Conservation (phyloP, 2,888 invertebrate genomes). For the Nemapogon koenigi region DNA sequence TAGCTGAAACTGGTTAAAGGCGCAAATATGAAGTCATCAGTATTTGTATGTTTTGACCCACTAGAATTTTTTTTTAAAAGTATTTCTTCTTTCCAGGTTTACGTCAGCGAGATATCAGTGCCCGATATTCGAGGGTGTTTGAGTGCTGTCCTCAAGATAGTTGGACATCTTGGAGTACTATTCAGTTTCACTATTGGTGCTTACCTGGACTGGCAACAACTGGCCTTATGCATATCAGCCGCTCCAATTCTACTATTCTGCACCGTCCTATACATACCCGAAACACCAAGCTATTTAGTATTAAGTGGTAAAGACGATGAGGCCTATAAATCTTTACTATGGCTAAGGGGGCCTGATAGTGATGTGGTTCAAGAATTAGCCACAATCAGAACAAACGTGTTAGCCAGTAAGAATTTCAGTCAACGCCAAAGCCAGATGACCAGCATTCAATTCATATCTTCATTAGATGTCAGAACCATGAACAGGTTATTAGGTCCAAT, state of each 20-base stretch:
- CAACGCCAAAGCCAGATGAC: slow-evolving; percentile 53
- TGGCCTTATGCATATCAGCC: slow-evolving; percentile 80
- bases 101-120: slow-evolving; percentile 90
- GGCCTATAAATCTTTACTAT: slow-evolving; percentile 71
- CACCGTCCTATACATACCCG: slow-evolving; percentile 81
- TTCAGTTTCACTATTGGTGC: slow-evolving; percentile 85
- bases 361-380: slow-evolving; percentile 79
- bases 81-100: slow-evolving; percentile 66
- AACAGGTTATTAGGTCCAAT: slow-evolving; percentile 71
- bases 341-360: slow-evolving; percentile 82
- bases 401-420: slow-evolving; percentile 59
- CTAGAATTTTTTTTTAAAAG: background rate
- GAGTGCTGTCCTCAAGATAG: slow-evolving; percentile 85
- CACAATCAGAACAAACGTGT: slow-evolving; percentile 72
- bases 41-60: too few relatives aligned
- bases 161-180: slow-evolving; percentile 84
- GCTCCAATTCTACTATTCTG: slow-evolving; percentile 80
- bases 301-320: slow-evolving; percentile 76
- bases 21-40: too few relatives aligned
- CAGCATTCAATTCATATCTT: slow-evolving; percentile 43
- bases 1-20: too few relatives aligned
- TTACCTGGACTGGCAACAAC: slow-evolving; percentile 82
- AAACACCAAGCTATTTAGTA: slow-evolving; percentile 86
- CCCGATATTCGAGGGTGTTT: slow-evolving; percentile 86
- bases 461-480: slow-evolving; percentile 50